A percentile compares a stretch with the other conserved stretches of the same genome.
phyloP scores from a whole-genome alignment of 2,113 vertebrate species.

The Ochotona curzoniae region DNA sequence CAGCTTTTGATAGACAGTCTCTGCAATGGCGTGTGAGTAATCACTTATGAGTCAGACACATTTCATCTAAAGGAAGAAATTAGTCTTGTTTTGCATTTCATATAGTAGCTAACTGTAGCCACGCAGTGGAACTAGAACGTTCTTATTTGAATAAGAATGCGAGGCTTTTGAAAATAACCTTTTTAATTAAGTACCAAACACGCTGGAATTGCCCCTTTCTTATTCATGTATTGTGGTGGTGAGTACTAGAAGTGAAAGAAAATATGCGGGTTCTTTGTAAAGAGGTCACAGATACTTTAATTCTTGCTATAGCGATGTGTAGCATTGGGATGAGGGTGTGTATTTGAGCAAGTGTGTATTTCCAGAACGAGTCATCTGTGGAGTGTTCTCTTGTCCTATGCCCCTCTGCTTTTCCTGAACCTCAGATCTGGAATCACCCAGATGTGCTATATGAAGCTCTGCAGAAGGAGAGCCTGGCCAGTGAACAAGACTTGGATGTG shows the following conservation, averaged over 20 bases:
- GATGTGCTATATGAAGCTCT: slow-evolving; percentile 97
- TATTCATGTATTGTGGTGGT: background rate
- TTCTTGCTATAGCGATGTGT: background rate
- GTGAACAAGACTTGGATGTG: slow-evolving; percentile 96
- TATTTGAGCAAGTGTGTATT: background rate
- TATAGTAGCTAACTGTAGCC: background rate
- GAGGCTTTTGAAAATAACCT: background rate
- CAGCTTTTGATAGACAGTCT: background rate
- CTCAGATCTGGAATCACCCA: slow-evolving; percentile 99
- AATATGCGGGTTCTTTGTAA: background rate
- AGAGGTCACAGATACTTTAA: background rate
- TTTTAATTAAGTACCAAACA: background rate
- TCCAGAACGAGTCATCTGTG: background rate
- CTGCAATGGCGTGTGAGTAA: background rate
- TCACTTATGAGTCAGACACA: background rate
- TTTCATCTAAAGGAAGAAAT: background rate
- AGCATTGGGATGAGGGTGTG: background rate
- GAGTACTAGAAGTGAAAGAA: background rate
- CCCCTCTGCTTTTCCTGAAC: background rate
- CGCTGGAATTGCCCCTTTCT: background rate
- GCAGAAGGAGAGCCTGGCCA: slow-evolving; percentile 97
- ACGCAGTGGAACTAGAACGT: background rate
- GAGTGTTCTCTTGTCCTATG: background rate
- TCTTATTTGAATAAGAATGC: slow-evolving; percentile 13
- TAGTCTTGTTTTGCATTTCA: slow-evolving; percentile 21